Evolutionary conservation across 1,140 invertebrate species (phyloP), one percentile per base, ranked within the genome.

Genomic region (Papilio polyxenes): DNA sequence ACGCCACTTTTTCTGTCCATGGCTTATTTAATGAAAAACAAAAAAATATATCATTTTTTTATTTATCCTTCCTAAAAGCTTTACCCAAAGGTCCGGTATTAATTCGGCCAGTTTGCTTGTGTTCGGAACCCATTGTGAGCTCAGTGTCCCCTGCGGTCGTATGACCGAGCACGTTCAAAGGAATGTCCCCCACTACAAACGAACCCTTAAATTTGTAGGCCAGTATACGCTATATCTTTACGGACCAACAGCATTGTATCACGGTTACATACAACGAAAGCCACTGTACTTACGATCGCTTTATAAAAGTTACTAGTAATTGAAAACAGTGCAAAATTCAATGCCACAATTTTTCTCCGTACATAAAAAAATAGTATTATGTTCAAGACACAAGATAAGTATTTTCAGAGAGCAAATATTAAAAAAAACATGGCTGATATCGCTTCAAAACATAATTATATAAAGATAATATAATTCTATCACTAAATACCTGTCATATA

Each of bases 101-200:
- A 80, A 80, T 80, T 44, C 56, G 40, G 17, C 37, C 56, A 48
- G 78, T 65, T 80, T 80, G 77, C 37, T 80, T 80, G 78, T 80
- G 78, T 80, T 80, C 56, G 56, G 15, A 69, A 80, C n/a, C 77
- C 78, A 80, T 80, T 80, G 59, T 62, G 78, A 65, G 77, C 37
- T 56, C 51, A 51, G 51, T 48, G 13, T 80, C 78, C 56, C 56
- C 11, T 56, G 76, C 76, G 76, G 76, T 56, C 53, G 76, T 40
- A 44, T 48, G 78, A 80, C 78, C 78, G 78, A 69, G 40, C 78
- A 80, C 78, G 78, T 80, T 80, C 59, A 69, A 80, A 80, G 78
- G 59, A 80, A 69, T 40, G n/a, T 79, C 17, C 31, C 40, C 37
- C 49, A 20, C 31, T 40, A 69, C 78, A 69, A 80, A 65, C 59